Evolutionary conservation across 1,140 invertebrate species (phyloP).

Genomic region (Saccostrea echinata): DNA sequence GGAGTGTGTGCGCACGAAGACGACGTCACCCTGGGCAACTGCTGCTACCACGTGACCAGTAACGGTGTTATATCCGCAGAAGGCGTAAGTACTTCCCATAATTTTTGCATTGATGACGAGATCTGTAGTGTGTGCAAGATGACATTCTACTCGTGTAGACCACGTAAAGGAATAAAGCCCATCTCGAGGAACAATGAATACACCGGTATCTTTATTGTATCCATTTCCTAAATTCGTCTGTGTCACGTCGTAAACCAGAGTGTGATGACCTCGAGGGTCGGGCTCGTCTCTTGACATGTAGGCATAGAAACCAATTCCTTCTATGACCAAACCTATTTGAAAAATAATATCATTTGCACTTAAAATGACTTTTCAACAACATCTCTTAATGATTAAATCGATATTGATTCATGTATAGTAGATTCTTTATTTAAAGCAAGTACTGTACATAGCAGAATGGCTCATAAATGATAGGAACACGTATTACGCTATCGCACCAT

Average conservation of each 20-base stretch:
- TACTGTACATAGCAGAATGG: no score
- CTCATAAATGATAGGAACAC: no score
- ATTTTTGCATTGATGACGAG: slow-evolving; percentile 16
- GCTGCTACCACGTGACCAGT: slow-evolving; percentile 19
- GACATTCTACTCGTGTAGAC: slow-evolving; percentile 8
- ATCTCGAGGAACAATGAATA: background rate
- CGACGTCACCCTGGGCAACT: slow-evolving; percentile 5
- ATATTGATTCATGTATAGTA: no score
- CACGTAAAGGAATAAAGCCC: background rate
- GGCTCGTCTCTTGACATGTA: slow-evolving; percentile 37
- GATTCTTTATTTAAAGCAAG: no score
- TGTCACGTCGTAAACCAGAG: slow-evolving; percentile 11
- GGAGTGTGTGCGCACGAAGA: slow-evolving; percentile 17
- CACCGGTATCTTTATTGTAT: background rate
- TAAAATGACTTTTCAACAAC: no score
- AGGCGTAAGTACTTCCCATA: slow-evolving; percentile 30
- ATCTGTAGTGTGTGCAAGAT: slow-evolving; percentile 20
- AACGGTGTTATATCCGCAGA: slow-evolving; percentile 22
- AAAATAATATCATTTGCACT: no score
- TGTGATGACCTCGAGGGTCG: slow-evolving; percentile 30
- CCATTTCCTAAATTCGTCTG: slow-evolving; percentile 7
- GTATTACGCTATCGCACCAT: no score
- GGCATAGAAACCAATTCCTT: slow-evolving; percentile 37
- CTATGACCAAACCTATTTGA: background rate
- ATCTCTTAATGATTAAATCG: no score